Evolutionary conservation across 2,888 invertebrate species (phyloP).

Genomic region (Rhagium mordax): DNA sequence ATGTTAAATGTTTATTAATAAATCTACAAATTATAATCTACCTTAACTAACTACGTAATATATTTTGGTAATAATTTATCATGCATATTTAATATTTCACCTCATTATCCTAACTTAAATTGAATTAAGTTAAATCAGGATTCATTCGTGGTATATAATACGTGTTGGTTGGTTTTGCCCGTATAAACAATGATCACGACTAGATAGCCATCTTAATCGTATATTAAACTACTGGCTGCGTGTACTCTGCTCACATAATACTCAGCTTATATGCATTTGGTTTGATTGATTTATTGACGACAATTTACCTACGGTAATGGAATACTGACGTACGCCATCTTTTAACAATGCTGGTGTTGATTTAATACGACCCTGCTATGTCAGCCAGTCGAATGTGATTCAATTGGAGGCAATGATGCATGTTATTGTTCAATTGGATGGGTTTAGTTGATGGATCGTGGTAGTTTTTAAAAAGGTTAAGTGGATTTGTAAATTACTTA

Average conservation of each 20-base stretch:
- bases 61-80: not conserved
- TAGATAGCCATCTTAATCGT: not conserved
- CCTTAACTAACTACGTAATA: not conserved
- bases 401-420: conserved; percentile 52
- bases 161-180: too few relatives aligned
- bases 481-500: conserved; percentile 39
- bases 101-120: not conserved
- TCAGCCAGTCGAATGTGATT: conserved; percentile 53
- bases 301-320: conserved; percentile 50
- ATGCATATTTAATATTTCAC: not conserved
- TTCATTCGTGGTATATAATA: not conserved
- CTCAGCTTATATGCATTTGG: not conserved
- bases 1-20: not conserved
- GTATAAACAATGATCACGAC: not conserved
- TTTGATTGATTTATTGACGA: conserved; percentile 56
- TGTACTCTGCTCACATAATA: not conserved
- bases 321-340: conserved; percentile 52
- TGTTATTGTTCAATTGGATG: conserved; percentile 41
- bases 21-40: too few relatives aligned
- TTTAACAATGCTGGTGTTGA: conserved; percentile 54
- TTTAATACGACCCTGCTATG: conserved; percentile 52
- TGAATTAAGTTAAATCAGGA: not conserved
- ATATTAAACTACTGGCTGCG: not conserved
- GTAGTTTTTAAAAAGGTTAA: conserved; percentile 49
- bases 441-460: conserved; percentile 52